These are phyloP conservation scores for Epirrhoe tristata DNA, from an alignment of 2,888 invertebrate species.

Conservation along the genomic window DNA sequence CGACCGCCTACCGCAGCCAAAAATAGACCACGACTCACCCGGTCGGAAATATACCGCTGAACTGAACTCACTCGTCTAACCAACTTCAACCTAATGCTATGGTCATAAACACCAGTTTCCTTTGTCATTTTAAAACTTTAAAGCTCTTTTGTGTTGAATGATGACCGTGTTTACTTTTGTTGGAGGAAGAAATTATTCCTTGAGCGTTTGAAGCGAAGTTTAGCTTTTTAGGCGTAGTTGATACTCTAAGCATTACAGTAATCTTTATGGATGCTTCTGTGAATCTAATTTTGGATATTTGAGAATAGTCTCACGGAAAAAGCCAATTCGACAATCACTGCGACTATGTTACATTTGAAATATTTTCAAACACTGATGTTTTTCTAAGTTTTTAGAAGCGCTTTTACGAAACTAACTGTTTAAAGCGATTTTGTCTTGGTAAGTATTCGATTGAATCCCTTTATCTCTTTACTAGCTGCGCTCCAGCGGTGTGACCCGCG, in stretches of 20 bases:
- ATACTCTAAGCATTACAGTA: conserved; percentile 10
- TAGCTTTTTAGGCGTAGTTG: conserved; percentile 22
- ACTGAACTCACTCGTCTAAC: conserved; percentile 4
- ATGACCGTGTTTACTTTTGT: conserved; percentile 71
- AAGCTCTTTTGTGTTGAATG: conserved; percentile 33
- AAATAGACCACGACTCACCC: conserved; percentile 66
- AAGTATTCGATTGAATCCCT: too few species aligned
- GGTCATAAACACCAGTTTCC: conserved; percentile 28
- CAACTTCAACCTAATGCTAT: conserved; percentile 29
- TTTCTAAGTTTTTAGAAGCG: too few species aligned
- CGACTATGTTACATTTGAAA: too few species aligned
- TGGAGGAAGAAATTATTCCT: conserved; percentile 72
- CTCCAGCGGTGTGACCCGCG: too few species aligned
- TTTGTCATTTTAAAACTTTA: conserved; percentile 6
- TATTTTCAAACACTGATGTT: too few species aligned
- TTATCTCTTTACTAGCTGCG: too few species aligned
- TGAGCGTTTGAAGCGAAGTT: conserved; percentile 64
- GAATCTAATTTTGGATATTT: conserved; percentile 6
- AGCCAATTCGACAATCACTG: not conserved
- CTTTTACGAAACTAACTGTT: too few species aligned
- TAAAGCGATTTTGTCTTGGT: too few species aligned
- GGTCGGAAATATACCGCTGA: conserved; percentile 3
- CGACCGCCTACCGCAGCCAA: conserved; percentile 85
- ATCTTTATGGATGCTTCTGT: conserved; percentile 11
- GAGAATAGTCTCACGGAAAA: not conserved